A percentile compares a stretch with the other conserved stretches of the same genome.
These are phyloP conservation scores for Gymnocheta viridis DNA, from an alignment of 2,888 invertebrate genomes.

Conservation along the genomic window DNA sequence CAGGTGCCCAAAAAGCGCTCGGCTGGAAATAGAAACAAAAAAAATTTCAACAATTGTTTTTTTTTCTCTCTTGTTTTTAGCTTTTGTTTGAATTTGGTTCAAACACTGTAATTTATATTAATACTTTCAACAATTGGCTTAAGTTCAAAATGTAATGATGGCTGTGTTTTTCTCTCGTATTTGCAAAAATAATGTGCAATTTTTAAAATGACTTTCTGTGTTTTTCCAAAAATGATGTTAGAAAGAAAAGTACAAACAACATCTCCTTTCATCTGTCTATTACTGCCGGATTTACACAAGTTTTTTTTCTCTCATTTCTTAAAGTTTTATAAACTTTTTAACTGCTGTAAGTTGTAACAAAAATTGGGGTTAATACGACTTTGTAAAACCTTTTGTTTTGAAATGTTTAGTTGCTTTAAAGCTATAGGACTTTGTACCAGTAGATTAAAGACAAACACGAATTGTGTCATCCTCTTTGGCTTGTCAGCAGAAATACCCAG, in stretches of 20 bases:
- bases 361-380: neutral
- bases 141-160: slow-evolving; percentile 42
- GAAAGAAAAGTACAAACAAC: neutral
- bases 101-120: slow-evolving; percentile 43
- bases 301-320: neutral
- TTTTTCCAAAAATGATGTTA: slow-evolving; percentile 18
- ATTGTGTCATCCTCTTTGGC: too few relatives aligned
- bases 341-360: neutral
- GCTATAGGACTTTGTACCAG: too few relatives aligned
- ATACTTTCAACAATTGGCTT: slow-evolving; percentile 53
- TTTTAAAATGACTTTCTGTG: slow-evolving; percentile 42
- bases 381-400: neutral
- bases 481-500: too few relatives aligned
- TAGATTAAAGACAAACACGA: too few relatives aligned
- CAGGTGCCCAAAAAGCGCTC: neutral
- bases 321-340: slow-evolving; percentile 20
- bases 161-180: neutral
- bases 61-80: neutral
- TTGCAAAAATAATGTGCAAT: slow-evolving; percentile 24
- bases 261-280: slow-evolving; percentile 9
- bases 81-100: slow-evolving; percentile 11
- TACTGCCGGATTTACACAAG: slow-evolving; percentile 26
- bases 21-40: neutral
- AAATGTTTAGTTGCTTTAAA: too few relatives aligned
- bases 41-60: neutral